A percentile compares a stretch with the other conserved stretches of the same genome.
Evolutionary conservation across 2,888 invertebrate genomes (phyloP).

Genomic region (Calameuta idolon): DNA sequence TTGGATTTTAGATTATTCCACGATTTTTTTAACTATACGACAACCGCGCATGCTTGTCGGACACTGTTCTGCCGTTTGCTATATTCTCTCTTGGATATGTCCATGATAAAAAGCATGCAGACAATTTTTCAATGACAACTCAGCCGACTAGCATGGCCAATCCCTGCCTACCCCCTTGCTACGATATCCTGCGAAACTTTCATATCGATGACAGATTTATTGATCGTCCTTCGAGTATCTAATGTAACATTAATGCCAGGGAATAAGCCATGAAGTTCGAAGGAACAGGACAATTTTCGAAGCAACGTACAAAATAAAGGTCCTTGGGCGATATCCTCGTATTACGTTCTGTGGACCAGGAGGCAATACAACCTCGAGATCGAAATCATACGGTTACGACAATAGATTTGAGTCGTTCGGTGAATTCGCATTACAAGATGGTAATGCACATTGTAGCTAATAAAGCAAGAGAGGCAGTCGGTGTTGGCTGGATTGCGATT

Average conservation of each 20-base stretch:
- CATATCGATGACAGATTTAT: neutral
- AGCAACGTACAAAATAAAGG: neutral
- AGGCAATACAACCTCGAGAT: neutral
- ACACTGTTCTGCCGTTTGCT: constrained; percentile 8
- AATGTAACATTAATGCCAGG: neutral
- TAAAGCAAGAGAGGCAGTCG: constrained; percentile 44
- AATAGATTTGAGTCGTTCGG: constrained; percentile 54
- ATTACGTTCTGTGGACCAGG: neutral
- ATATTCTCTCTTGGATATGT: neutral
- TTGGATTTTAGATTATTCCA: constrained; percentile 45
- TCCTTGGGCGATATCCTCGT: neutral
- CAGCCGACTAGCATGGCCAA: neutral
- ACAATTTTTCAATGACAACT: neutral
- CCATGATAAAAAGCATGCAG: neutral
- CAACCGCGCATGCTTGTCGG: constrained; percentile 40
- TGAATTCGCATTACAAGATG: constrained; percentile 25
- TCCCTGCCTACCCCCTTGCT: neutral
- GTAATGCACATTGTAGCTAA: constrained; percentile 47
- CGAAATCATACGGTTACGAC: constrained; percentile 22
- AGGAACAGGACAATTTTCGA: neutral
- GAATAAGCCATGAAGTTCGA: neutral
- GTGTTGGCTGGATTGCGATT: constrained; percentile 25
- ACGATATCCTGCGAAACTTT: neutral
- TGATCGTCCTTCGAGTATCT: neutral
- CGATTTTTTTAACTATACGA: constrained; percentile 38